phyloP scores from a whole-genome alignment of 2,797 vertebrate species.

The Siniperca undulata region DNA sequence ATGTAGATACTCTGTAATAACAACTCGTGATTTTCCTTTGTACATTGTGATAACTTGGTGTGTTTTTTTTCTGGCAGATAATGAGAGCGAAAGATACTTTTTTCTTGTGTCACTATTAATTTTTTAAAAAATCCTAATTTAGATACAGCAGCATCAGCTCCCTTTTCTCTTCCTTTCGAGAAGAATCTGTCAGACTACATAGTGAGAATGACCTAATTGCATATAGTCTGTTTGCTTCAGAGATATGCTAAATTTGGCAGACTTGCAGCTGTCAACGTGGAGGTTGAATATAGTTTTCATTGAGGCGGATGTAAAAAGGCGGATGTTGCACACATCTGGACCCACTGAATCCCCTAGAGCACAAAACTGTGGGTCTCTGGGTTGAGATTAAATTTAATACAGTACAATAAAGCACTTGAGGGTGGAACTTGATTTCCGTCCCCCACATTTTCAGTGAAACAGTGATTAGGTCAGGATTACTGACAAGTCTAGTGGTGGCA shows the following conservation, averaged over 20 bases:
- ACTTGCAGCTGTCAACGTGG: conserved; percentile 5
- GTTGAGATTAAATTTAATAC: conserved; percentile 22
- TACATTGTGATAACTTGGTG: not conserved
- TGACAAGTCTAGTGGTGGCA: not conserved
- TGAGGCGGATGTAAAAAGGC: conserved; percentile 17
- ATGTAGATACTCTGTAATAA: conserved; percentile 13
- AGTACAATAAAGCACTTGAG: conserved; percentile 21
- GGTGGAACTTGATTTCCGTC: conserved; percentile 17
- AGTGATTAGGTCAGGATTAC: conserved; percentile 2
- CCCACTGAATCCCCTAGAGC: conserved; percentile 12
- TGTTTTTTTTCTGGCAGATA: conserved; percentile 18
- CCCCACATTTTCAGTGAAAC: not conserved
- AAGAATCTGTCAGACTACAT: conserved; percentile 46
- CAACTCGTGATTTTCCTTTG: not conserved
- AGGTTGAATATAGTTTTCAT: conserved; percentile 10
- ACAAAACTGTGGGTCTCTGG: not conserved
- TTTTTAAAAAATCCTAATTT: conserved; percentile 25
- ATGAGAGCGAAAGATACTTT: conserved; percentile 25
- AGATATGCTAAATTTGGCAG: conserved; percentile 56
- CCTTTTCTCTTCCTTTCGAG: conserved; percentile 18
- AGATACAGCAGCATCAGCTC: conserved; percentile 18
- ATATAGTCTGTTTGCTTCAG: conserved; percentile 29
- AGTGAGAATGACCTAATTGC: conserved; percentile 54
- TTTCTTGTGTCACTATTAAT: conserved; percentile 19
- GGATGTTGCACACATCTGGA: conserved; percentile 72